Evolutionary conservation across 2,113 vertebrate species (phyloP), one percentile per base, ranked within the genome.

Genomic region (Siphamia tubifer): DNA sequence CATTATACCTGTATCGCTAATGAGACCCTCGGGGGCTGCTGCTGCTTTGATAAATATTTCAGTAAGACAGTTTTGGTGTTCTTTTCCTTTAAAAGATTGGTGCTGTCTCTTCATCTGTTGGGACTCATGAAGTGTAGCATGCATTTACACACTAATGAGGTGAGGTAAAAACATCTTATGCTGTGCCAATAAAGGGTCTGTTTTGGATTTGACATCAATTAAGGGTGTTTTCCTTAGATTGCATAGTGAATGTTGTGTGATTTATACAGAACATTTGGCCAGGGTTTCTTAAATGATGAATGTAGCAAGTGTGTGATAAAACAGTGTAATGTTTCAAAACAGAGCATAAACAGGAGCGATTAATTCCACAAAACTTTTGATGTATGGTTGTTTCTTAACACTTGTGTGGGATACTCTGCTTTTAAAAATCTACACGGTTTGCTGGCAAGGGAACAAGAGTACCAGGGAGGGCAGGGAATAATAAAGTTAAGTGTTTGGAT

Each of bases 41-140:
- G 43, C 48, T 54, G 44, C 51, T 60, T 32, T 54, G n/a, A 45
- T 84, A 38, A 79, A 84, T 73, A 61, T 75, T 76, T 83, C 10
- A 74, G 28, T 27, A 17, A 47, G 42, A 21, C 30, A 70, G 30
- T 39, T 77, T 40, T 49, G 45, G 13, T 51, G 3, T 55, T 65
- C 4, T 24, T 62, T 58, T 43, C 16, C 23, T 32, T 54, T 6
- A 1, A n/a, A 52, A 15, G 19, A 42, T 75, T 23, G 24, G 2
- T 36, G n/a, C 17, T 51, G 36, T 32, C 21, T 48, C 38, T 24
- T 2, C 17, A 28, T 3, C 44, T 15, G 13, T 28, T 31, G 20
- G 15, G 28, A 61, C 23, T 57, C 44, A 55, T 57, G 30, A 40
- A 66, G 20, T 40, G 7, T 4, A 43, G 19, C 17, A 21, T 62